phyloP scores from a whole-genome alignment of 2,113 vertebrate species.

The Leucosticte australis region DNA sequence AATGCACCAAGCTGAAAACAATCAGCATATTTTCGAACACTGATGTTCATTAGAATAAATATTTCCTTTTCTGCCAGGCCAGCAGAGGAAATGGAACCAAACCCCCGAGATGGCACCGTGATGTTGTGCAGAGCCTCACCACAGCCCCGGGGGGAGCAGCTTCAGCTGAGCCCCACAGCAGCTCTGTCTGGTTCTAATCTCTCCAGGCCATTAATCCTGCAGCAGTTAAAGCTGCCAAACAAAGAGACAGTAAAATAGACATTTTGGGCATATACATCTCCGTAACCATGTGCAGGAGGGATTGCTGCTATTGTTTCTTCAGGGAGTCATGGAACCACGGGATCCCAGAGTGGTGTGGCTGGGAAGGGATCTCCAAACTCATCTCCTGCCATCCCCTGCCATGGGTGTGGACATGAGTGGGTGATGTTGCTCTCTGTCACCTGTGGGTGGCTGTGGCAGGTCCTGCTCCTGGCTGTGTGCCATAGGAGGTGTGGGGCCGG shows the following conservation, averaged over 20 bases:
- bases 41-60: background rate
- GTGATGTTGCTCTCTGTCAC: background rate
- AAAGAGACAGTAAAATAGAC: background rate
- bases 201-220: background rate
- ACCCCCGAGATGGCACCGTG: background rate
- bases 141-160: background rate
- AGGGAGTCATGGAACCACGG: rapidly evolving
- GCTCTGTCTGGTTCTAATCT: background rate
- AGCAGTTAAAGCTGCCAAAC: background rate
- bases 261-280: rapidly evolving
- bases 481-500: rapidly evolving
- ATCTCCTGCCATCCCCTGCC: background rate
- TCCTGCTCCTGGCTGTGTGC: background rate
- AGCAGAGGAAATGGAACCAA: background rate
- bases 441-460: background rate
- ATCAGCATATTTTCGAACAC: background rate
- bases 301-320: background rate
- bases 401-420: rapidly evolving
- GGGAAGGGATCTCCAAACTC: background rate
- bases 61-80: background rate
- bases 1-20: background rate
- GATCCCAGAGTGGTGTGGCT: background rate
- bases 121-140: background rate
- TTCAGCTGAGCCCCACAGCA: background rate
- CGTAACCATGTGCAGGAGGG: rapidly evolving